phyloP scores from a whole-genome alignment of 2,797 vertebrate species.

The Acipenser ruthenus region DNA sequence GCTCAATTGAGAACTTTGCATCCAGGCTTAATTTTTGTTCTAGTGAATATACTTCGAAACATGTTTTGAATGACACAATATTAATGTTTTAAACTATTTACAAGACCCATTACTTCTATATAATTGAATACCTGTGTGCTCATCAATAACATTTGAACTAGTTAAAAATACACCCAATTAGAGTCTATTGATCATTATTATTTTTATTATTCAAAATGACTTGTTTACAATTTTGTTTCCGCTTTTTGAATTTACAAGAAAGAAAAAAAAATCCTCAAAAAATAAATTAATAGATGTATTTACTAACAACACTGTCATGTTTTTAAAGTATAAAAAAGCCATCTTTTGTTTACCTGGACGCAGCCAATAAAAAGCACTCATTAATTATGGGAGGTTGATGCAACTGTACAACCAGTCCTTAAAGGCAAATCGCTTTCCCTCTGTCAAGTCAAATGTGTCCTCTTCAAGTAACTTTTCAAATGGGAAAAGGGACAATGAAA shows the following conservation, averaged over 20 bases:
- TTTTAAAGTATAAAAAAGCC: slow-evolving; percentile 5
- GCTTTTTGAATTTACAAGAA: slow-evolving; percentile 24
- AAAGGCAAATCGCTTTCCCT: slow-evolving; percentile 38
- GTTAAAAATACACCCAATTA: too few species aligned
- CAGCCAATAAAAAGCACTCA: slow-evolving; percentile 30
- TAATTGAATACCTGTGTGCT: too few species aligned
- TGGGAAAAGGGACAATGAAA: slow-evolving; percentile 45
- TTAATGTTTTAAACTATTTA: too few species aligned
- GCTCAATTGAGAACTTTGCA: slow-evolving; percentile 17
- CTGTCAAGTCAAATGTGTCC: slow-evolving; percentile 22
- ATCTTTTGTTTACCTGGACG: slow-evolving; percentile 10
- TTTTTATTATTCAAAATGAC: too few species aligned
- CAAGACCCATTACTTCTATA: too few species aligned
- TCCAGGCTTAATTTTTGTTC: too few species aligned
- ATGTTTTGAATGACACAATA: too few species aligned
- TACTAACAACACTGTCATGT: slow-evolving; percentile 37
- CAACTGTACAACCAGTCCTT: slow-evolving; percentile 45
- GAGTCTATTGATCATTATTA: too few species aligned
- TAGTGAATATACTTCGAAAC: too few species aligned
- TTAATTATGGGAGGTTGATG: slow-evolving; percentile 59
- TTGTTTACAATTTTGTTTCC: slow-evolving; percentile 13
- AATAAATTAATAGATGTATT: slow-evolving; percentile 42
- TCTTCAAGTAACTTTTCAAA: slow-evolving; percentile 33
- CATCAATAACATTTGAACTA: too few species aligned
- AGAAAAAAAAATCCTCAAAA: slow-evolving; percentile 49